phyloP scores from a whole-genome alignment of 2,888 invertebrate genomes.

The Sesia apiformis region DNA sequence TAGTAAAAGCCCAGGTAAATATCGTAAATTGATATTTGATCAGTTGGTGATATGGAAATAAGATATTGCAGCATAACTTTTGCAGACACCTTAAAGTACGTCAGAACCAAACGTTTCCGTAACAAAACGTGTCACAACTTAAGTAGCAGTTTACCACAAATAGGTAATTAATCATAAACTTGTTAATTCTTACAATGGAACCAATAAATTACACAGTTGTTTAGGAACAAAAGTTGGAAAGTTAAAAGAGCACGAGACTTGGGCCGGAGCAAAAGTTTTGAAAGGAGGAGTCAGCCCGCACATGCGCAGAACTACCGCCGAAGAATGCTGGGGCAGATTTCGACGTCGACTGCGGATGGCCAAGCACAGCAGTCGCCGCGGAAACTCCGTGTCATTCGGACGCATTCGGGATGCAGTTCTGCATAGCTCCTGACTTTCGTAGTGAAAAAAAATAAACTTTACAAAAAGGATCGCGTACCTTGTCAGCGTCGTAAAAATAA shows the following conservation, averaged over 20 bases:
- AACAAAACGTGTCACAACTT: background rate
- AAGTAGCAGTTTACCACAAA: background rate
- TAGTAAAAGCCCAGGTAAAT: no score
- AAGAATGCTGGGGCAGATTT: slow-evolving; percentile 53
- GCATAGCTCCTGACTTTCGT: slow-evolving; percentile 19
- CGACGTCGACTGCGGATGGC: slow-evolving; percentile 39
- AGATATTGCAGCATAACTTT: no score
- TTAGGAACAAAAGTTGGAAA: background rate
- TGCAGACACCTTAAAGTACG: no score
- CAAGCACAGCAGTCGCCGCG: slow-evolving; percentile 56
- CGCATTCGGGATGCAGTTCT: slow-evolving; percentile 47
- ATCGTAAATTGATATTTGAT: no score
- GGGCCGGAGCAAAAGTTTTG: slow-evolving; percentile 39
- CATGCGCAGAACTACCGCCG: slow-evolving; percentile 42
- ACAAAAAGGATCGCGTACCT: slow-evolving; percentile 1
- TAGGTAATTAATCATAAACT: background rate
- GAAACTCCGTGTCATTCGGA: slow-evolving; percentile 43
- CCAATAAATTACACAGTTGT: slow-evolving; percentile 4
- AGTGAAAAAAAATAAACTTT: slow-evolving; percentile 22
- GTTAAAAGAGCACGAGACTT: background rate
- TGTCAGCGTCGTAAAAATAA: background rate
- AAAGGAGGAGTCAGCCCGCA: slow-evolving; percentile 44
- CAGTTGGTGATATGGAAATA: no score
- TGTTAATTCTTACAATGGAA: background rate
- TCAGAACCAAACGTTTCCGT: no score